phyloP scores from a whole-genome alignment of 2,888 invertebrate species.

The Melipona bicolor region DNA sequence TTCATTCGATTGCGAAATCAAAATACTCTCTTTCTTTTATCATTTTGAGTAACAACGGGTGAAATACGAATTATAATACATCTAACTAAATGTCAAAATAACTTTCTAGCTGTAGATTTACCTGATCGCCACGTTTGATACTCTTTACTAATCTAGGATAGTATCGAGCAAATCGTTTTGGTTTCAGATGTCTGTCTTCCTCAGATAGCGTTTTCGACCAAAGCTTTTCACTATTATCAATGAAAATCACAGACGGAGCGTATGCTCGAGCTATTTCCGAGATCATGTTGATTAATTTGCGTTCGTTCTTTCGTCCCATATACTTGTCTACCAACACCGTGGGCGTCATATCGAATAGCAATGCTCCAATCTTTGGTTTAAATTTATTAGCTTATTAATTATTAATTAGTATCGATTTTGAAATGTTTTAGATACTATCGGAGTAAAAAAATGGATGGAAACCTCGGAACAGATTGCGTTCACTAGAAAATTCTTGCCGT shows the following conservation, averaged over 20 bases:
- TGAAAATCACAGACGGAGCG: conserved; percentile 90
- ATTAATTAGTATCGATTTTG: background rate
- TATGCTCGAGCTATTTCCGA: conserved; percentile 88
- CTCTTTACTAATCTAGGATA: conserved; percentile 90
- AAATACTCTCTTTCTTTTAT: background rate
- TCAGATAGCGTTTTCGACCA: conserved; percentile 89
- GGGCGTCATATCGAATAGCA: conserved; percentile 91
- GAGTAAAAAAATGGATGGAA: no score
- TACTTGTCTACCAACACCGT: conserved; percentile 89
- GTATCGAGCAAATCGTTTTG: conserved; percentile 89
- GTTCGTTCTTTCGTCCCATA: conserved; percentile 88
- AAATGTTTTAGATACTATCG: background rate
- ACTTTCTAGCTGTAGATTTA: conserved; percentile 44
- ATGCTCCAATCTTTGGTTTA: conserved; percentile 86
- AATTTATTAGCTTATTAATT: conserved; percentile 4
- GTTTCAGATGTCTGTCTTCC: conserved; percentile 88
- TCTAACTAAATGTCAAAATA: background rate
- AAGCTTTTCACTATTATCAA: conserved; percentile 88
- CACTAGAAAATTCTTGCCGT: conserved; percentile 90
- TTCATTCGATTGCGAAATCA: conserved; percentile 31
- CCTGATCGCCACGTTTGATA: conserved; percentile 87
- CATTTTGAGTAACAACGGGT: background rate
- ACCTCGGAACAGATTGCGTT: conserved; percentile 90
- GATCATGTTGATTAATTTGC: conserved; percentile 88
- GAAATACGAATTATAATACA: background rate